Evolutionary conservation across 2,888 invertebrate species (phyloP).

Genomic region (Leptinotarsa rubiginosa): DNA sequence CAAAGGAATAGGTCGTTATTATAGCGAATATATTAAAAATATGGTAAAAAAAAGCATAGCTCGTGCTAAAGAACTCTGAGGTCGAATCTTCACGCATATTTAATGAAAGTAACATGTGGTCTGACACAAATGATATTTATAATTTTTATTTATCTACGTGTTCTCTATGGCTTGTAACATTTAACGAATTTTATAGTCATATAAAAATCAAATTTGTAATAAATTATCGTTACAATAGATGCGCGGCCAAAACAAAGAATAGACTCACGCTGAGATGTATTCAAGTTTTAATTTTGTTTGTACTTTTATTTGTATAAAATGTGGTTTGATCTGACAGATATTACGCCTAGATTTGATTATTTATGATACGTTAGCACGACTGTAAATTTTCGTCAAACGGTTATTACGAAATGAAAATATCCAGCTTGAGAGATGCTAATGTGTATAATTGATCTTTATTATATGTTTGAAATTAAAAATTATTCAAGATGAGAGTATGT

Average conservation of each 20-base stretch:
- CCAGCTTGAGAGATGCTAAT: not conserved
- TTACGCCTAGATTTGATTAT: constrained; percentile 54
- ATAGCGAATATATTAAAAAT: constrained; percentile 3
- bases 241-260: constrained; percentile 52
- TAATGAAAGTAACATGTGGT: constrained; percentile 40
- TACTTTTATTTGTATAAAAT: constrained; percentile 55
- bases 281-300: constrained; percentile 56
- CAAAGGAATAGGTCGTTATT: not conserved
- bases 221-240: constrained; percentile 54
- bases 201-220: constrained; percentile 55
- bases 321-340: constrained; percentile 55
- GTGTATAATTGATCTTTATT: not conserved
- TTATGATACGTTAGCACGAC: constrained; percentile 45
- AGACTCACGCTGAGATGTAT: constrained; percentile 52
- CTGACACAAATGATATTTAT: constrained; percentile 41
- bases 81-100: constrained; percentile 34
- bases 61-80: constrained; percentile 31
- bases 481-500: too few species aligned
- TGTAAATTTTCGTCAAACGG: constrained; percentile 26
- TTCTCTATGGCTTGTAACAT: constrained; percentile 39
- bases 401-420: constrained; percentile 10
- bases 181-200: constrained; percentile 49
- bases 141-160: constrained; percentile 48
- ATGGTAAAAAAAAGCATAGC: constrained; percentile 2
- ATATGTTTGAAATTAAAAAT: not conserved